Percentiles rank a stretch among this genome's conserved stretches.
Evolutionary conservation across 2,888 invertebrate species (phyloP).

Genomic region (Oasisia sp.): DNA sequence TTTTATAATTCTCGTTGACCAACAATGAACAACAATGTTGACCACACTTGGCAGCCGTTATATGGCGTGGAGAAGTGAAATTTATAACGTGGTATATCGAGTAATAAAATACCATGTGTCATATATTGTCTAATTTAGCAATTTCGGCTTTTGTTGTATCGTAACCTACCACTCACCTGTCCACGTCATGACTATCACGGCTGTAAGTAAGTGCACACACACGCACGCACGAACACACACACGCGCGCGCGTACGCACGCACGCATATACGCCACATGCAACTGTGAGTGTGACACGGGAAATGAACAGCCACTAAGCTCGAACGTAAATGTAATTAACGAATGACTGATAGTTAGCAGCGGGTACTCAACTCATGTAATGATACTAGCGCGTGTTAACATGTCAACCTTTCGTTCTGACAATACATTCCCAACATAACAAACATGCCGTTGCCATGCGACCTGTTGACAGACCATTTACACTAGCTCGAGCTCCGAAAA

Average conservation of each 20-base stretch:
- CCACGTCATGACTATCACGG: neutral
- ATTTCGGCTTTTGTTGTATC: neutral
- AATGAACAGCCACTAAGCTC: neutral
- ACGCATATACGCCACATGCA: too few relatives aligned
- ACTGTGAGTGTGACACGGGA: neutral
- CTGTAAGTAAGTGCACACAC: neutral
- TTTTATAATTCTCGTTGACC: neutral
- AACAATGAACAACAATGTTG: neutral
- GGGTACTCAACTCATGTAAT: neutral
- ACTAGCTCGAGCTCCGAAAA: neutral
- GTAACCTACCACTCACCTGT: neutral
- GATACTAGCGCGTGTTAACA: neutral
- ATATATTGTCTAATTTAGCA: neutral
- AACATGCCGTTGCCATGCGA: neutral
- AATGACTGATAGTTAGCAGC: neutral
- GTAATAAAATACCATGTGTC: neutral
- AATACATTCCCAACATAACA: neutral
- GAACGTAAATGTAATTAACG: neutral
- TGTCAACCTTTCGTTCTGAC: neutral
- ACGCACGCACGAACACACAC: neutral
- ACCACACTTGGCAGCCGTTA: neutral
- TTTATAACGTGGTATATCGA: neutral
- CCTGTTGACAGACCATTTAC: neutral
- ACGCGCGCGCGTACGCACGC: too few relatives aligned
- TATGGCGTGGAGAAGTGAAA: neutral